phyloP scores from a whole-genome alignment of 2,888 invertebrate genomes.

The Drosophila paramelanica region DNA sequence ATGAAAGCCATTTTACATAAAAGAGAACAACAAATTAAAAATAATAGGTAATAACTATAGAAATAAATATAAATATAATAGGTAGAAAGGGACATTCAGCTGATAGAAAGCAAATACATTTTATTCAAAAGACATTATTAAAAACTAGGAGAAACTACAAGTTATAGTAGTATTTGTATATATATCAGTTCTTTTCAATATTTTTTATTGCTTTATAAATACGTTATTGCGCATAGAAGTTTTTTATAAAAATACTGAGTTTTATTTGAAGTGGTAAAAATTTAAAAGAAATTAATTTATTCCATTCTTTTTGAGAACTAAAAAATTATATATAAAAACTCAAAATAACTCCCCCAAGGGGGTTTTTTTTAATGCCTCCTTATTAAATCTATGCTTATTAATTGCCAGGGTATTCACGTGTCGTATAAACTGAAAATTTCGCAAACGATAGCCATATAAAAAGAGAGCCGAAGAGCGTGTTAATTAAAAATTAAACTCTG shows the following conservation, averaged over 20 bases:
- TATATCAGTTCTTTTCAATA: too few relatives aligned
- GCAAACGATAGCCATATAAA: slow-evolving; percentile 22
- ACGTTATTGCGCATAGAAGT: too few relatives aligned
- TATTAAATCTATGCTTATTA: too few relatives aligned
- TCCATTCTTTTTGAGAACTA: too few relatives aligned
- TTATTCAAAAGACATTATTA: background rate
- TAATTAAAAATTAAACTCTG: slow-evolving; percentile 75
- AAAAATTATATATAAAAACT: too few relatives aligned
- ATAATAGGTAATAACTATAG: background rate
- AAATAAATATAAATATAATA: background rate
- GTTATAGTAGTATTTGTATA: too few relatives aligned
- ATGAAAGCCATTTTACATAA: slow-evolving; percentile 16
- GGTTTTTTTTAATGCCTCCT: too few relatives aligned
- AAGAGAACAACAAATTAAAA: slow-evolving; percentile 2
- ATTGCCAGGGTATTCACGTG: slow-evolving; percentile 13
- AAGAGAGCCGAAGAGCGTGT: slow-evolving; percentile 46
- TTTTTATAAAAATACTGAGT: too few relatives aligned
- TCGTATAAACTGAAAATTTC: background rate
- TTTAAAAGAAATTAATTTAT: too few relatives aligned
- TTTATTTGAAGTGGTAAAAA: too few relatives aligned
- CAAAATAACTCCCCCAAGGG: too few relatives aligned
- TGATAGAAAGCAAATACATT: background rate
- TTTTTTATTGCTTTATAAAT: too few relatives aligned
- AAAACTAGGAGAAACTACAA: background rate
- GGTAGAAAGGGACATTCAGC: background rate